phyloP scores from a whole-genome alignment of 2,888 invertebrate species.

The Apantesis nais region DNA sequence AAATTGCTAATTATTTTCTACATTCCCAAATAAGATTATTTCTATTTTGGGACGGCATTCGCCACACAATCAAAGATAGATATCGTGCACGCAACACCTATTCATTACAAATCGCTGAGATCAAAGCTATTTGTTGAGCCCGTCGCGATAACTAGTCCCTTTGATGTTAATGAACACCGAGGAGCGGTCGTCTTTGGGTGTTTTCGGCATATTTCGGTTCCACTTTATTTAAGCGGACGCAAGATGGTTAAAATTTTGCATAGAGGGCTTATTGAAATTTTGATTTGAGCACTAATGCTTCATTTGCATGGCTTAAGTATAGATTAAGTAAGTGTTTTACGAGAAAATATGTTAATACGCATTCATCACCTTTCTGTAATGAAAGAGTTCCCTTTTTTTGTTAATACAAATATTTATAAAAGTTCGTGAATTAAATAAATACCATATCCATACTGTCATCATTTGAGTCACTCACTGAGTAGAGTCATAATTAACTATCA shows the following conservation, averaged over 20 bases:
- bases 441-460: background rate
- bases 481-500: background rate
- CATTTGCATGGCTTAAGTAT: background rate
- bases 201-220: conserved; percentile 24
- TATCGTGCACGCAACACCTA: conserved; percentile 46
- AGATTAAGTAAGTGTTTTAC: background rate
- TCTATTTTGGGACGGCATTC: conserved; percentile 43
- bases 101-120: conserved; percentile 45
- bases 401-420: no score
- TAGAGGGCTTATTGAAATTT: background rate
- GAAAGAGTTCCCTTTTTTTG: no score
- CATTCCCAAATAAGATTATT: conserved; percentile 41
- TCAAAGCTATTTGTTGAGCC: conserved; percentile 38
- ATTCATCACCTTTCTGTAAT: no score
- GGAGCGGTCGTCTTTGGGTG: conserved; percentile 28
- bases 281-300: background rate
- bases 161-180: conserved; percentile 35
- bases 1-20: conserved; percentile 36
- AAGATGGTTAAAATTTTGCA: background rate
- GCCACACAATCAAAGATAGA: conserved; percentile 37
- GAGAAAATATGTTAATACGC: no score
- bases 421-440: no score
- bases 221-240: background rate
- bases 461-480: background rate
- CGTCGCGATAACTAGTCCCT: conserved; percentile 37